phyloP scores from a whole-genome alignment of 2,888 invertebrate genomes.

The Drymonia ruficornis region DNA sequence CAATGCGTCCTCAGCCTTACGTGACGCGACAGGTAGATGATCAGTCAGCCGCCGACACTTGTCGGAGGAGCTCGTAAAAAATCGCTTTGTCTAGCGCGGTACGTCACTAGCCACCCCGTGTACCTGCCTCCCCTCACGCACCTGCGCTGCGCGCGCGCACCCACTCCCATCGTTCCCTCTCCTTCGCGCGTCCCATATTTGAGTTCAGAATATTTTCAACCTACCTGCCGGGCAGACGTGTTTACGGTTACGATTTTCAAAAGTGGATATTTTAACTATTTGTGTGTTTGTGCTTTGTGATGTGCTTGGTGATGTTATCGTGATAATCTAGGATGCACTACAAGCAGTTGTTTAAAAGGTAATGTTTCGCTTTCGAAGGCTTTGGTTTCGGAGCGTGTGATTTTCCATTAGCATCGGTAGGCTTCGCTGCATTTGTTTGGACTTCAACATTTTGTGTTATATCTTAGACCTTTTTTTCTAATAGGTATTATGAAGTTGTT shows the following conservation, averaged over 20 bases:
- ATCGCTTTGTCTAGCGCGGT: conserved; percentile 23
- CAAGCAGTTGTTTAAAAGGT: conserved; percentile 79
- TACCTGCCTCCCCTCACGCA: conserved; percentile 43
- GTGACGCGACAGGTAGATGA: conserved; percentile 38
- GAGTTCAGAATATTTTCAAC: conserved; percentile 65
- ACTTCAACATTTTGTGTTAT: not conserved
- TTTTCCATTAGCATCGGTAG: conserved; percentile 8
- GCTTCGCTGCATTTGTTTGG: conserved; percentile 4
- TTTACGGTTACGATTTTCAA: conserved; percentile 24
- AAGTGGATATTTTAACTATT: conserved; percentile 39
- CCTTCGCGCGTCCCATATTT: conserved; percentile 54
- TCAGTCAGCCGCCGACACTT: conserved; percentile 54
- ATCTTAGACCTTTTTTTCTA: not conserved
- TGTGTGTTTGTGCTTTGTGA: conserved; percentile 53
- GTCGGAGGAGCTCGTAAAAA: conserved; percentile 43
- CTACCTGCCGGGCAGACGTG: conserved; percentile 59
- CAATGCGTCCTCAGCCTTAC: conserved; percentile 34
- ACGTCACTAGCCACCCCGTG: conserved; percentile 8
- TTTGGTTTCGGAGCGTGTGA: conserved; percentile 6
- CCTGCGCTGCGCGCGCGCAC: conserved; percentile 33
- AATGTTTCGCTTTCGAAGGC: conserved; percentile 26
- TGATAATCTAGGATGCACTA: conserved; percentile 73
- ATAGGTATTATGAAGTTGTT: no score
- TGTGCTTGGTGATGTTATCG: conserved; percentile 38
- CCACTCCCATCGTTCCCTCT: conserved; percentile 56